Conservation (phyloP, 1,140 invertebrate genomes). For the Drosophila busckii region DNA sequence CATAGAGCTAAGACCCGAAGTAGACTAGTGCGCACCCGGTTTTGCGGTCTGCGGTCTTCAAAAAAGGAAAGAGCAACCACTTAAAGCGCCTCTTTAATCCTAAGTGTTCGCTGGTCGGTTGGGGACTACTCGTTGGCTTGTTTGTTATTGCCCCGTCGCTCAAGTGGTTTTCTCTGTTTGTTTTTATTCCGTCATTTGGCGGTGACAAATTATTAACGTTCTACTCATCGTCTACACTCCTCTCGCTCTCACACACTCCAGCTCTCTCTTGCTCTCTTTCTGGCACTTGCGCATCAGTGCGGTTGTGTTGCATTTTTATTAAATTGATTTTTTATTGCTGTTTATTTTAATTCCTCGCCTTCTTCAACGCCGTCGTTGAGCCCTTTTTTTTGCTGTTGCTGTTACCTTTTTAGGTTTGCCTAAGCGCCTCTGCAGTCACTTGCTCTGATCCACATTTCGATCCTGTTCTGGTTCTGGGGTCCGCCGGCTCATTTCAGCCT, state of each 20-base stretch:
- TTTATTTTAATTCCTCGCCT: conserved; percentile 60
- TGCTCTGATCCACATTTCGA: conserved; percentile 13
- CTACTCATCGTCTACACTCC: conserved; percentile 49
- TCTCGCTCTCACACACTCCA: conserved; percentile 7
- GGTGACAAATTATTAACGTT: conserved; percentile 75
- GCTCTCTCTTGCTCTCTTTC: background rate
- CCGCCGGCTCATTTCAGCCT: conserved; percentile 1
- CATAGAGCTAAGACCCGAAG: conserved; percentile 15
- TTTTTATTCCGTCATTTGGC: conserved; percentile 75
- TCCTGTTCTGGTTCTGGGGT: conserved; percentile 7
- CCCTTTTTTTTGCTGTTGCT: conserved; percentile 11
- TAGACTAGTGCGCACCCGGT: conserved; percentile 25
- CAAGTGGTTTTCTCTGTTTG: conserved; percentile 75
- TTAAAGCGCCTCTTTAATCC: conserved; percentile 66
- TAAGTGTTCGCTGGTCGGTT: conserved; percentile 27
- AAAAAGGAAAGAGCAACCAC: conserved; percentile 49
- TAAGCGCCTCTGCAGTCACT: conserved; percentile 49
- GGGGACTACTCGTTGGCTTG: conserved; percentile 1
- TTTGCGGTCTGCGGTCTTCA: conserved; percentile 14
- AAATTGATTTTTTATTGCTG: conserved; percentile 74
- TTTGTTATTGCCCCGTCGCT: conserved; percentile 31
- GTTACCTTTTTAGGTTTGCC: conserved; percentile 66
- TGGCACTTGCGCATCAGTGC: conserved; percentile 4
- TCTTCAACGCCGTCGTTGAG: conserved; percentile 2
- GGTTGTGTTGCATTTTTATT: conserved; percentile 43